These are phyloP conservation scores for Drosophila nigricruria DNA, from an alignment of 2,888 invertebrate species.

Conservation along the genomic window DNA sequence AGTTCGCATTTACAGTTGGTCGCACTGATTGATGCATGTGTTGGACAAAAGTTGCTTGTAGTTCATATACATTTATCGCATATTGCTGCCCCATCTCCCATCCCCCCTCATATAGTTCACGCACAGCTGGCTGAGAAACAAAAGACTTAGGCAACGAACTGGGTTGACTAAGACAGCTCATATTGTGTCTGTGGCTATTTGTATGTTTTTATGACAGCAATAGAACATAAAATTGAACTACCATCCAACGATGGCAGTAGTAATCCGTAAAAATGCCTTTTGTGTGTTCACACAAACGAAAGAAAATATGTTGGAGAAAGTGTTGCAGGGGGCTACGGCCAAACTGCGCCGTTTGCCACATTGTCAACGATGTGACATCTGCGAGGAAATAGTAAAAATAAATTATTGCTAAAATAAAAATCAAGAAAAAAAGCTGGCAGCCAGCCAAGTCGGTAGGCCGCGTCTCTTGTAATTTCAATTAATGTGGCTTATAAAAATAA, in stretches of 20 bases:
- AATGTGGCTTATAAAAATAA: slow-evolving; percentile 60
- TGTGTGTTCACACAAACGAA: slow-evolving; percentile 27
- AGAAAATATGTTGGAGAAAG: slow-evolving; percentile 56
- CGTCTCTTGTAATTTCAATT: slow-evolving; percentile 74
- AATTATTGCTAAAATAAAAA: slow-evolving; percentile 64
- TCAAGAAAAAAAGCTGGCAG: slow-evolving; percentile 15
- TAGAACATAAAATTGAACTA: slow-evolving; percentile 71
- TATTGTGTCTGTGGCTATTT: slow-evolving; percentile 22
- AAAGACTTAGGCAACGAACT: slow-evolving; percentile 76
- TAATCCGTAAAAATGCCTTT: slow-evolving; percentile 56
- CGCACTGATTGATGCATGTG: slow-evolving; percentile 63
- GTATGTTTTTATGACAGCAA: slow-evolving; percentile 63
- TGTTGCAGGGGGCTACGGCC: slow-evolving; percentile 35
- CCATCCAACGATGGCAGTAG: slow-evolving; percentile 4
- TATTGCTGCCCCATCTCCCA: neutral
- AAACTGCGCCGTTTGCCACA: slow-evolving; percentile 26
- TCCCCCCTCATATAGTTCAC: slow-evolving; percentile 34
- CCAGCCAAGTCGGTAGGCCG: slow-evolving; percentile 1
- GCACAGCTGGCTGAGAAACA: slow-evolving; percentile 51
- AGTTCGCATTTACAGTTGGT: slow-evolving; percentile 68
- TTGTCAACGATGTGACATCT: slow-evolving; percentile 57
- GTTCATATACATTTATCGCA: slow-evolving; percentile 17
- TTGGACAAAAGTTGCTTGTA: slow-evolving; percentile 35
- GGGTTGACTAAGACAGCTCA: slow-evolving; percentile 15
- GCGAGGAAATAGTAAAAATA: slow-evolving; percentile 55